Base-by-base conservation (phyloP, 1,140 invertebrate genomes). In the Trichomalopsis sarcophagae region DNA sequence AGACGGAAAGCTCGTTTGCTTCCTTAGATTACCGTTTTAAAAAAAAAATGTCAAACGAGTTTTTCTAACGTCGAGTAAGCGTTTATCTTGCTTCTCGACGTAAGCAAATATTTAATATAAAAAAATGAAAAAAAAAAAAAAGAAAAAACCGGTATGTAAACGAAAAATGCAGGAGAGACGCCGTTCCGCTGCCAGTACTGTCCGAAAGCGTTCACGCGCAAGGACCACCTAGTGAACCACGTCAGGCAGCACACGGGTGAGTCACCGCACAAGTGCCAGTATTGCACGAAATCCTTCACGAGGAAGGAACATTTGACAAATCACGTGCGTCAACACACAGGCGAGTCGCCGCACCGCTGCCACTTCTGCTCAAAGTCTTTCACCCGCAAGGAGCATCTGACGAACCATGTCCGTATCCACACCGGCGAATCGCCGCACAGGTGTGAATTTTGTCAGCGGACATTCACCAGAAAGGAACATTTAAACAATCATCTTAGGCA, bases 271-370 rank as follows among this genome's bases (percentile, higher is more conserved):
- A 93, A 94, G 91, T 96, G 95, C 92, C 92, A 94, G 87, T 95
- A 94, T 91, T 96, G 95, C 91, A 94, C 95, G 27, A 94, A 97
- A 93, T 96, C 96, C 80, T 98, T 98, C 92, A 98, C 97, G 68
- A 94, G 97, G 86, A 98, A 98, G 93, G 97, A 98, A 94, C 97
- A 98, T 93, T 95, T 98, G 90, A 97, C 97, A 92, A 97, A 98
- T 93, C 97, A 98, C 93, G 96, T 98, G 89, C 94, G 96, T 91
- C 94, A 95, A 88, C 95, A 96, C 90, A 96, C 95, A 82, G 96
- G 97, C 87, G 97, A 97, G 92, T 96, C 96, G 90, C 96, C 96
- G 82, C 97, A 97, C 90, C 94, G 95, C 88, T 98, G 97, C 92
- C 94, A 96, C 87, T 96, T 96, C 89, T 98, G 97, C 93, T 96